Evolutionary conservation across 2,888 invertebrate genomes (phyloP).

Genomic region (Onchidella celtica): DNA sequence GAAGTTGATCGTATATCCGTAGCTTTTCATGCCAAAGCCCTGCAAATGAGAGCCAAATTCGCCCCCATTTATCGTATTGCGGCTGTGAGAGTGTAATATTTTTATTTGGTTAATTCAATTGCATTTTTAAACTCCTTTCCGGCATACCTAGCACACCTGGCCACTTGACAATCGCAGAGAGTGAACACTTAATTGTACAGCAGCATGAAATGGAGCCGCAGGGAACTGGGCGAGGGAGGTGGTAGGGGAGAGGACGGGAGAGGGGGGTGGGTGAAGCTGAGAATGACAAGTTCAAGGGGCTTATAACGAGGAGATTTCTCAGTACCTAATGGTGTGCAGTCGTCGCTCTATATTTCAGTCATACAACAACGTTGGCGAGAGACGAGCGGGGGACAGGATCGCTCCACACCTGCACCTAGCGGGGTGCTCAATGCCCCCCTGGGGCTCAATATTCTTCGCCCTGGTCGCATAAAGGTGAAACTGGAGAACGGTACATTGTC

Average conservation of each 20-base stretch:
- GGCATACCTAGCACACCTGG: too few species aligned
- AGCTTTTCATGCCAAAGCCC: too few species aligned
- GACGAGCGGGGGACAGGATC: not conserved
- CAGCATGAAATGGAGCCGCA: not conserved
- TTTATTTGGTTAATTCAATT: too few species aligned
- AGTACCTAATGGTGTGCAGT: conserved; percentile 9
- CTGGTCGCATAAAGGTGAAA: conserved; percentile 28
- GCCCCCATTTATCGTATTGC: too few species aligned
- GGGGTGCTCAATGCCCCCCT: not conserved
- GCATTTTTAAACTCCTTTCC: too few species aligned
- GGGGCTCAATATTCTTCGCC: conserved; percentile 7
- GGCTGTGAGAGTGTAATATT: too few species aligned
- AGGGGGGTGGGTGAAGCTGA: not conserved
- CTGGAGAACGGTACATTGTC: conserved; percentile 33
- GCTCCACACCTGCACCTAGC: conserved; percentile 35
- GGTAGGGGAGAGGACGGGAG: not conserved
- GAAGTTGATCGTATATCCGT: too few species aligned
- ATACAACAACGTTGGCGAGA: not conserved
- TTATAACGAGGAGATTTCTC: not conserved
- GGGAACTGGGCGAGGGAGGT: not conserved
- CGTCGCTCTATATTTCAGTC: too few species aligned
- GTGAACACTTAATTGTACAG: not conserved
- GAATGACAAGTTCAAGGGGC: not conserved
- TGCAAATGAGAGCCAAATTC: too few species aligned
- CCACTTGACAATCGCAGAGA: conserved; percentile 3